Base-by-base conservation (phyloP, 1,140 invertebrate species). In the Littorina saxatilis region DNA sequence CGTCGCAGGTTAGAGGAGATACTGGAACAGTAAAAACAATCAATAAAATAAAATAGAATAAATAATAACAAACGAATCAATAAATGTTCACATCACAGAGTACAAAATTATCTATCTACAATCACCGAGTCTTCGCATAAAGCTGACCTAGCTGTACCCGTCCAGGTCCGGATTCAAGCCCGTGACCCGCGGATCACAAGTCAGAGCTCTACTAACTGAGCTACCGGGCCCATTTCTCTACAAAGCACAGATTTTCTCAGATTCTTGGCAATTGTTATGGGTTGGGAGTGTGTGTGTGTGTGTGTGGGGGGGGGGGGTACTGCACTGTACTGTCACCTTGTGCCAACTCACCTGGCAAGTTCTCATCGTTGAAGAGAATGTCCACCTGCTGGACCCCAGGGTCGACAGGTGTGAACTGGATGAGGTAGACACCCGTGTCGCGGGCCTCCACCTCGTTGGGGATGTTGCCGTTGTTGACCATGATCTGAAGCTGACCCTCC, bases 371-470 rank as follows among this genome's bases (percentile, higher is more conserved):
- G 92, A 99, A 99, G 13, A 96, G 97, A 80, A 99, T 98, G 87
- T 98, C 98, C 4, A 99, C 97, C 89, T 96, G 76, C 74, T 92
- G 90, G 37, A 55, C 72, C 0, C 91, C 89, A 5, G 83, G 52
- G 52, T 88, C 86, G 7, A 84, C 81, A 2, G 91, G 90, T 72
- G 92, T 75, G 82, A 92, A 92, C 27, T 84, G 84, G 70, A 92
- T 90, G n/a, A 72, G 76, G 83, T 91, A 93, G 84, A 97, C 95
- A 89, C 99, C 98, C 35, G 97, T 96, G 84, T 97, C 96, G 88
- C 99, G 96, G n/a, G 97, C 97, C 92, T 98, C 97, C 35, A 99
- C 98, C 94, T 98, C 98, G 52, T 99, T 99, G 35, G 98, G 98
- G 84, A 99, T 97, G 89, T 97, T 88, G 5, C 89, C 95, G 43